Evolutionary conservation across 2,113 vertebrate genomes (phyloP).

Genomic region (Todiramphus saurophagus): DNA sequence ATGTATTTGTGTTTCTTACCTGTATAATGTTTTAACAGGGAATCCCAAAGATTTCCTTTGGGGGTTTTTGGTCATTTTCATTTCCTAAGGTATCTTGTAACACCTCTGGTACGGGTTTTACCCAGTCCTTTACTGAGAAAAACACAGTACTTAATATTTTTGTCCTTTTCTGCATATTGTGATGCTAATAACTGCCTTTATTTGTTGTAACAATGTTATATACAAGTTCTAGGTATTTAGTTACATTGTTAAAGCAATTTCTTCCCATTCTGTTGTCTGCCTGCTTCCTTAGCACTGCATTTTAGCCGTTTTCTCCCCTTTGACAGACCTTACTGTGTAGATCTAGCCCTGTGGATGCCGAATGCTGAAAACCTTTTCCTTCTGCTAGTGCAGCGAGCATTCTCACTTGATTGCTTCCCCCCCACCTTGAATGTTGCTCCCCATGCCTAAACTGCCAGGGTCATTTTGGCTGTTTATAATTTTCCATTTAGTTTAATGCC

Average conservation of each 20-base stretch:
- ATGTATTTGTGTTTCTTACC: neutral
- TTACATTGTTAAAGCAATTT: neutral
- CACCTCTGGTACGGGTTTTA: neutral
- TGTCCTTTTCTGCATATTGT: neutral
- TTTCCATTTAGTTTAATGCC: neutral
- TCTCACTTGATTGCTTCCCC: neutral
- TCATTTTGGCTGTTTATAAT: neutral
- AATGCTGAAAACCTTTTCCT: neutral
- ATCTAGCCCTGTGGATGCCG: neutral
- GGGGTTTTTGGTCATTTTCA: fast-evolving
- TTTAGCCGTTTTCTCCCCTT: neutral
- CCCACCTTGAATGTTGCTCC: neutral
- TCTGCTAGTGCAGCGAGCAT: neutral
- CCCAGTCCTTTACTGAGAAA: neutral
- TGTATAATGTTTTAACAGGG: neutral
- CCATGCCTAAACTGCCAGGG: neutral
- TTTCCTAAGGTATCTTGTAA: neutral
- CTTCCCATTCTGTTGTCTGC: neutral
- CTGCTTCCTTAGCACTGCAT: neutral
- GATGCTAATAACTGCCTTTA: neutral
- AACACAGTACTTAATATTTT: neutral
- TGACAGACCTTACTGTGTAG: neutral
- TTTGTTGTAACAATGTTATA: neutral
- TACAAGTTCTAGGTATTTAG: neutral
- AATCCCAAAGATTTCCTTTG: neutral